Percentiles rank a stretch among this genome's conserved stretches.
These are phyloP conservation scores for Deilephila elpenor DNA, from an alignment of 2,888 invertebrate species.

Conservation along the genomic window DNA sequence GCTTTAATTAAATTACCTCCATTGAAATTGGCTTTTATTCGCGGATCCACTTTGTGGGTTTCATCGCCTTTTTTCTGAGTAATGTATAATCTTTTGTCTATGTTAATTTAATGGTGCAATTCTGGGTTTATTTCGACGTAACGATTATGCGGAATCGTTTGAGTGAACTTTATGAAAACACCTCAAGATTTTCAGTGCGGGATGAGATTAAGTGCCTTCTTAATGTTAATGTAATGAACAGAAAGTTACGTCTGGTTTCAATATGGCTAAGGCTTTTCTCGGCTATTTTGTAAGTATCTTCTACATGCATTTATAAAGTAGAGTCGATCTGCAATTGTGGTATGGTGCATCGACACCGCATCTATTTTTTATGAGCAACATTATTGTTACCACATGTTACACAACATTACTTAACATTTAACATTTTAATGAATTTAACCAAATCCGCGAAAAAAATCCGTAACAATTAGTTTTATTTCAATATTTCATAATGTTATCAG, in stretches of 20 bases:
- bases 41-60: conserved; percentile 9
- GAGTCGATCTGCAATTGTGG: too few species aligned
- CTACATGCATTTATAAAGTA: too few species aligned
- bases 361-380: too few species aligned
- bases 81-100: conserved; percentile 21
- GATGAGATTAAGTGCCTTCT: neutral
- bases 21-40: conserved; percentile 35
- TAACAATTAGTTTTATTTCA: too few species aligned
- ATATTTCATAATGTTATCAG: too few species aligned
- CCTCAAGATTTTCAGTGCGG: neutral
- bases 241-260: neutral
- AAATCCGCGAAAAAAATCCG: too few species aligned
- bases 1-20: conserved; percentile 31
- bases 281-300: too few species aligned
- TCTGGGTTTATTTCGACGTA: neutral
- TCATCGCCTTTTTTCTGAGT: conserved; percentile 15
- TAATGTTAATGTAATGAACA: neutral
- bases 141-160: conserved; percentile 5
- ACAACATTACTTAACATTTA: too few species aligned
- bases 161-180: conserved; percentile 13
- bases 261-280: neutral
- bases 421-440: too few species aligned
- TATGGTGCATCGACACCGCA: too few species aligned
- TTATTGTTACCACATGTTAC: too few species aligned
- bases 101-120: conserved; percentile 2